Conservation (phyloP, 2,797 vertebrate species). For the Taenioides sp. region DNA sequence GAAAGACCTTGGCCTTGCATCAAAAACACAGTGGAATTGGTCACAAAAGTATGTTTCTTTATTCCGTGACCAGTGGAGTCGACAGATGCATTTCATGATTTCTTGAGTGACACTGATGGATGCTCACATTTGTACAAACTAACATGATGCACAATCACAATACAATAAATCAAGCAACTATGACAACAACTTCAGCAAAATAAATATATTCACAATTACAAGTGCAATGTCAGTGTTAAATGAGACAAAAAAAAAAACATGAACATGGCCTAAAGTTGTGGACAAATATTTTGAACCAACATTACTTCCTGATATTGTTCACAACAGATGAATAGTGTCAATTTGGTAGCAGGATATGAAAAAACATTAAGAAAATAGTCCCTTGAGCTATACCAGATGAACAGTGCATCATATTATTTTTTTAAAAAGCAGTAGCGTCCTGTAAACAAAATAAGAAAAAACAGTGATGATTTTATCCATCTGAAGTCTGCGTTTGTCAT, state of each 20-base stretch:
- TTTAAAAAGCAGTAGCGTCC: not conserved
- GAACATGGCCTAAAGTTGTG: not conserved
- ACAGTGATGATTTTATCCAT: not conserved
- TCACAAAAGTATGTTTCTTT: no score
- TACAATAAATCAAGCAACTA: not conserved
- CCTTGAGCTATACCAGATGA: not conserved
- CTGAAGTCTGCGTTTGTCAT: conserved; percentile 15
- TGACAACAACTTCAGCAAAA: not conserved
- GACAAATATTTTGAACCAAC: not conserved
- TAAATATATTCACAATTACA: not conserved
- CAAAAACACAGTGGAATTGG: no score
- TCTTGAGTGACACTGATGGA: not conserved
- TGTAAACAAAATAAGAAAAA: not conserved
- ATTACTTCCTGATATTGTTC: not conserved
- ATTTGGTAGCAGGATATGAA: not conserved
- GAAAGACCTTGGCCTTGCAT: no score
- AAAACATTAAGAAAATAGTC: not conserved
- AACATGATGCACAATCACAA: not conserved
- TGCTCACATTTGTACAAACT: not conserved
- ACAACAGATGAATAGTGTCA: not conserved
- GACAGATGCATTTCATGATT: not conserved
- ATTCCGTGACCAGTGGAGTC: no score
- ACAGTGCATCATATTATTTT: not conserved
- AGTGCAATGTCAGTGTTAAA: not conserved
- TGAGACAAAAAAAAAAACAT: not conserved